Evolutionary conservation across 2,888 invertebrate genomes (phyloP).

Genomic region (Apamea sordens): DNA sequence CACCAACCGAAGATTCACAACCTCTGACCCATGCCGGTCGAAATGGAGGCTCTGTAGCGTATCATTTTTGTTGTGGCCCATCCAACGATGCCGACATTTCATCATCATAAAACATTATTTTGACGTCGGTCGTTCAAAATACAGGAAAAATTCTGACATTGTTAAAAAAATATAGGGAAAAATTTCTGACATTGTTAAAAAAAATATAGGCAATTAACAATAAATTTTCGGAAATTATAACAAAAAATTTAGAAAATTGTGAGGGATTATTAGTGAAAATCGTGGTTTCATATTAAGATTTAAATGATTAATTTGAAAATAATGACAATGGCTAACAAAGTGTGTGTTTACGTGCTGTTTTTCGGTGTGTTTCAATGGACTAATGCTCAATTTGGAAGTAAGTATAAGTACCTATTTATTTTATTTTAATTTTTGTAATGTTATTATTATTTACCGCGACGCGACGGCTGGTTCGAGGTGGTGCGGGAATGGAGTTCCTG

Average conservation of each 20-base stretch:
- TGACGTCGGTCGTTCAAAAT: slow-evolving; percentile 2
- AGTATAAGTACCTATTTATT: slow-evolving; percentile 67
- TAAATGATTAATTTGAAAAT: neutral
- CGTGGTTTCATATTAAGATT: neutral
- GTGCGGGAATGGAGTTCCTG: too few relatives aligned
- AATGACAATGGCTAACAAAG: slow-evolving; percentile 60
- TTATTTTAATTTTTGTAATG: neutral
- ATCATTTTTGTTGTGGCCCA: slow-evolving; percentile 83
- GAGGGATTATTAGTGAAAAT: slow-evolving; percentile 22
- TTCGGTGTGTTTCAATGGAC: slow-evolving; percentile 78
- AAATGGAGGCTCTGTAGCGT: slow-evolving; percentile 83
- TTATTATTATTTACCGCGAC: neutral
- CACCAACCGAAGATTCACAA: slow-evolving; percentile 71
- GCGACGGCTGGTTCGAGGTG: too few relatives aligned
- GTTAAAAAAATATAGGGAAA: neutral
- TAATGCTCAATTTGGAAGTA: slow-evolving; percentile 87
- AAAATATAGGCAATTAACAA: neutral
- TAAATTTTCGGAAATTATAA: neutral
- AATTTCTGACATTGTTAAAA: neutral
- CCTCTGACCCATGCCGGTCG: slow-evolving; percentile 77
- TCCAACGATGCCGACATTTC: slow-evolving; percentile 65
- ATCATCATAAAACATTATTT: slow-evolving; percentile 29
- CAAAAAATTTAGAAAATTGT: slow-evolving; percentile 1
- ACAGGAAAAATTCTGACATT: neutral
- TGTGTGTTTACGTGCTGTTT: slow-evolving; percentile 70